Base-by-base conservation (phyloP, 2,797 vertebrate genomes). In the Molossus alvarezi region DNA sequence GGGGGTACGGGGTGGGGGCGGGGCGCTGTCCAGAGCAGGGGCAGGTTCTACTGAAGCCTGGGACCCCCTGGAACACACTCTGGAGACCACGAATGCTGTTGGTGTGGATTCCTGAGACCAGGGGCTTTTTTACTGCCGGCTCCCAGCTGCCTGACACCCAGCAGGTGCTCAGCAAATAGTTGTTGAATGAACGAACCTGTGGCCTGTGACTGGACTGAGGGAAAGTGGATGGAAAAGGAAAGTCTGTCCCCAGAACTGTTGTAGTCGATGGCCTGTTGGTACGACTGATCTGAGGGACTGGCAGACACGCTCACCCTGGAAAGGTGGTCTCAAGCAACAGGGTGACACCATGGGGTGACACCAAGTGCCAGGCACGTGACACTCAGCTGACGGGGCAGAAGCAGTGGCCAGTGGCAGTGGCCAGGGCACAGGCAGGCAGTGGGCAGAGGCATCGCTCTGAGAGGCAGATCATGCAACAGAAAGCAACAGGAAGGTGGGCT, bases 11-110 rank as follows among this genome's bases (percentile, higher is more conserved):
- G 57, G 1, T 21, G 2, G 7, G 1, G 37, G 37, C 17, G 41
- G 23, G 41, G 64, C 9, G 67, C 62, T 27, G 20, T 25, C 60
- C n/a, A 5, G 64, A 41, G n/a, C n/a, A 33, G 60, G 6, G 27
- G 18, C 62, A 51, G 62, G 27, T 9, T 27, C 21, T 10, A 9
- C 9, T 20, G 29, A 53, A 25, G 7, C 45, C 11, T 8, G 20
- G 6, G 37, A 53, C 23, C n/a, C 23, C 48, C 57, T 13, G 60
- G 8, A 10, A 23, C 29, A 17, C 0, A 14, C 23, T 17, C 1
- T 8, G 58, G 20, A 37, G 73, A n/a, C 21, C 48, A 6, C 0
- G 0, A 0, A 0, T 3, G 55, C 29, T 65, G 18, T 11, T 0
- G 21, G 71, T 6, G 2, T 1, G 53, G 73, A 37, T 37, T 18